A percentile compares a stretch with the other conserved stretches of the same genome.
These are phyloP conservation scores for Polietes domitor DNA, from an alignment of 2,888 invertebrate species.

Conservation along the genomic window DNA sequence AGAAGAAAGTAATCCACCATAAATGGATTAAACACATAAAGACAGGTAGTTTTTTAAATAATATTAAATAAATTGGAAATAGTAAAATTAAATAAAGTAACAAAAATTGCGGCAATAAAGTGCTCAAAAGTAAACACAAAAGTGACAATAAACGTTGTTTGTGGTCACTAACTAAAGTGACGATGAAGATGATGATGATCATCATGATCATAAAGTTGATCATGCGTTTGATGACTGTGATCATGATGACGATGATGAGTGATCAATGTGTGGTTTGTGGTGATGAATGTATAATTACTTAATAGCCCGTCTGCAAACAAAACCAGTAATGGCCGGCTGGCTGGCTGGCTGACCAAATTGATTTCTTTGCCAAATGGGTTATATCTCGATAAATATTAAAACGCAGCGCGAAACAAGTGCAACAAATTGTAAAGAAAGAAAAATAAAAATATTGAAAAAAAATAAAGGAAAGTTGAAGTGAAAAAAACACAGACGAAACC, in stretches of 20 bases:
- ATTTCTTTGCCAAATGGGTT: conserved; percentile 27
- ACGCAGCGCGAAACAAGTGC: conserved; percentile 9
- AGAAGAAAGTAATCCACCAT: conserved; percentile 45
- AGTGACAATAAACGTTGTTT: neutral
- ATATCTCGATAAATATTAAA: neutral
- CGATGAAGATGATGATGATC: neutral
- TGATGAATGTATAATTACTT: conserved; percentile 46
- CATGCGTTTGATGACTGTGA: neutral
- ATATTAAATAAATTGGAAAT: conserved; percentile 16
- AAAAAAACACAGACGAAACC: conserved; percentile 1
- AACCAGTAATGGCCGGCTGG: neutral
- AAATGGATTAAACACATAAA: conserved; percentile 45
- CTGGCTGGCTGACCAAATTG: conserved; percentile 10
- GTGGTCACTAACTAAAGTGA: too few species aligned
- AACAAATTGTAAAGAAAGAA: neutral
- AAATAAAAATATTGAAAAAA: conserved; percentile 24
- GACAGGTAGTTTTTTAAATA: conserved; percentile 31
- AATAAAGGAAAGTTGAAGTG: neutral
- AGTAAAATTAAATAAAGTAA: neutral
- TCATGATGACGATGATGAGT: conserved; percentile 5
- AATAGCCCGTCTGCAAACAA: conserved; percentile 27
- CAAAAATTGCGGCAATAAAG: neutral
- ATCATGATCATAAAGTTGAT: neutral
- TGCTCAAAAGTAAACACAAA: neutral
- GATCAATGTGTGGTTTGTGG: conserved; percentile 6